Base-by-base conservation (phyloP, 2,888 invertebrate species). In the Oscheius sp. region DNA sequence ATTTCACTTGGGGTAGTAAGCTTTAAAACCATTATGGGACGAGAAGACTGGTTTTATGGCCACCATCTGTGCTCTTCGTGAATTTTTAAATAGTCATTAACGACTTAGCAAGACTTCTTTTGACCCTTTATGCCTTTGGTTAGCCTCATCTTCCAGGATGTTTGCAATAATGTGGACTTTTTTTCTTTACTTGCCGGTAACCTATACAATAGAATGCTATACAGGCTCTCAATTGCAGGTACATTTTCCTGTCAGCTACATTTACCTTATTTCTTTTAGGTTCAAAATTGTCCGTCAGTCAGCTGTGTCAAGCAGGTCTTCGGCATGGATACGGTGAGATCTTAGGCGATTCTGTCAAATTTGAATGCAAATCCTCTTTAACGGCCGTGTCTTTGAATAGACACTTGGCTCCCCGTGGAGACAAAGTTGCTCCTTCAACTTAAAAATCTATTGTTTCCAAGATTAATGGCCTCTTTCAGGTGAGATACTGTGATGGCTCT, bases 261-360 rank as follows among this genome's bases (percentile, higher is more conserved):
- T 14, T 17, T 49, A 36, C 32, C 17, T 5, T 20, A 26, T 24
- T n/a, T 5, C 9, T 28, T 68, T 64, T 73, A 81, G 65, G 80
- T 83, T 45, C 75, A 82, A 68, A 82, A 85, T 61, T 84, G 84
- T 56, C 80, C 84, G 6, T 78, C 80, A 49, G 62, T 82, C 56
- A 80, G 77, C 38, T 84, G 84, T 68, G 85, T 84, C 64, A 84
- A 84, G 68, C 84, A 84, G 62, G 78, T 82, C n/a, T 73, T 84
- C 20, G 83, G 83, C 59, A 71, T 82, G 61, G 84, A 84, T 73
- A 84, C 84, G 71, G 84, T 84, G 36, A 14, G 56, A 66, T 47
- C 28, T 59, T 44, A 30, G 38, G n/a, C n/a, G 22, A 44, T 59
- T 41, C 17, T 41, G 59, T 44, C 59, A 59, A 59, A 59, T 59